A percentile compares a stretch with the other conserved stretches of the same genome.
phyloP scores from a whole-genome alignment of 2,113 vertebrate genomes.

The Phylloscopus whistleri region DNA sequence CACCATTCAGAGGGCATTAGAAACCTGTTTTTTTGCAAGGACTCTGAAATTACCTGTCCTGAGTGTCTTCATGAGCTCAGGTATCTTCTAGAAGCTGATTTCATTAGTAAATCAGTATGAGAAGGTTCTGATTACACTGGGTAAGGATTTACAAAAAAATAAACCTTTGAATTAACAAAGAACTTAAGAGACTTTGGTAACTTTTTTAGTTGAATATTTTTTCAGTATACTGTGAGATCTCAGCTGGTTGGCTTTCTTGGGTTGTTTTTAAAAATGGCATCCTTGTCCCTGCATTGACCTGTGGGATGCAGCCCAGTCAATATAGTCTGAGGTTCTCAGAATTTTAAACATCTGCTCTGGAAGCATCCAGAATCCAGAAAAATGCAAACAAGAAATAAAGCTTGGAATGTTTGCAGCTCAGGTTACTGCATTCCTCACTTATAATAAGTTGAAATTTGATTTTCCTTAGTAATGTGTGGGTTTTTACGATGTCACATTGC shows the following conservation, averaged over 20 bases:
- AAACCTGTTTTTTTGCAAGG: not conserved
- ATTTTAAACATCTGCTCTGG: slow-evolving; percentile 13
- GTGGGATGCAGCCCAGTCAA: not conserved
- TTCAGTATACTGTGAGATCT: not conserved
- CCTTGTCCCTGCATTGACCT: not conserved
- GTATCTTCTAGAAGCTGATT: not conserved
- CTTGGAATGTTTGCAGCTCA: not conserved
- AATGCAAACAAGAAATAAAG: slow-evolving; percentile 47
- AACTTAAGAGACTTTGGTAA: not conserved
- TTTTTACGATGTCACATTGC: not conserved
- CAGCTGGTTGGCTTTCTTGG: not conserved
- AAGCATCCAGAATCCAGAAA: not conserved
- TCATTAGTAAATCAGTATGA: not conserved
- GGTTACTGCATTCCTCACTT: not conserved
- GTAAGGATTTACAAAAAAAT: not conserved
- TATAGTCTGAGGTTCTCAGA: slow-evolving; percentile 10
- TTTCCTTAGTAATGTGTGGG: not conserved
- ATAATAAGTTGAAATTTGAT: not conserved
- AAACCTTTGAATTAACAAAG: not conserved
- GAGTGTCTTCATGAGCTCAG: not conserved
- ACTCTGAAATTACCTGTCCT: not conserved
- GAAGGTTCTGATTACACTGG: not conserved
- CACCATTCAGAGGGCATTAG: not conserved
- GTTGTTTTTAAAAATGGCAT: not conserved
- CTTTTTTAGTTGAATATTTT: not conserved